These are phyloP conservation scores for Cylindroiulus punctatus DNA, from an alignment of 2,888 invertebrate species.

Conservation along the genomic window DNA sequence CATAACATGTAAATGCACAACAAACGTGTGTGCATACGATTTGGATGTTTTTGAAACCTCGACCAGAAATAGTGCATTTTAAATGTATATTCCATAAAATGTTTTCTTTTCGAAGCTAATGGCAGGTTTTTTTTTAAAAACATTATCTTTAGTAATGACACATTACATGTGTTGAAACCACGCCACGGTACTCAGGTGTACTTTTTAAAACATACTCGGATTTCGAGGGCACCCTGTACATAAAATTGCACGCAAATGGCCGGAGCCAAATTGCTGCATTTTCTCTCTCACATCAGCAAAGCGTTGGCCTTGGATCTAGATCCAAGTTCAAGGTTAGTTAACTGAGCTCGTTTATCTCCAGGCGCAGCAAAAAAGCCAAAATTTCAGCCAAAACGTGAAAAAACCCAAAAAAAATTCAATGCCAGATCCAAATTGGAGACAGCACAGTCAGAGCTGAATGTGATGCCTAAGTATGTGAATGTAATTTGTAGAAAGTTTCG, in stretches of 20 bases:
- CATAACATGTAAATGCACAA: too few species aligned
- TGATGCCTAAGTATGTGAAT: not conserved
- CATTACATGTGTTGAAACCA: too few species aligned
- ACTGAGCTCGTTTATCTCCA: slow-evolving; percentile 12
- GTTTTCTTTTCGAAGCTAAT: too few species aligned
- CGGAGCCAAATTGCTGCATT: not conserved
- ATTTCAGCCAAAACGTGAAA: not conserved
- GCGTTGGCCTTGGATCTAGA: not conserved
- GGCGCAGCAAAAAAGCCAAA: not conserved
- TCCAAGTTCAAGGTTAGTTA: not conserved
- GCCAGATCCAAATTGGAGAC: not conserved
- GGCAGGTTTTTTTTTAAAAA: too few species aligned
- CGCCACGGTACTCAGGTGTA: too few species aligned
- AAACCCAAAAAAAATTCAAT: not conserved
- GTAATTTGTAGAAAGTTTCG: not conserved
- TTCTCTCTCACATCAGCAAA: not conserved
- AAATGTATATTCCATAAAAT: too few species aligned
- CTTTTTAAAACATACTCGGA: not conserved
- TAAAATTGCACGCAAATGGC: not conserved
- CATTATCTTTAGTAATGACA: too few species aligned
- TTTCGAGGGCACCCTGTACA: not conserved
- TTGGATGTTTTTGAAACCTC: too few species aligned
- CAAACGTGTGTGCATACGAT: too few species aligned
- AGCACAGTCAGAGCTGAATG: not conserved
- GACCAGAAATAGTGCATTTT: too few species aligned